A percentile compares a stretch with the other conserved stretches of the same genome.
phyloP scores from a whole-genome alignment of 2,888 invertebrate species.

The Rosalia funebris region DNA sequence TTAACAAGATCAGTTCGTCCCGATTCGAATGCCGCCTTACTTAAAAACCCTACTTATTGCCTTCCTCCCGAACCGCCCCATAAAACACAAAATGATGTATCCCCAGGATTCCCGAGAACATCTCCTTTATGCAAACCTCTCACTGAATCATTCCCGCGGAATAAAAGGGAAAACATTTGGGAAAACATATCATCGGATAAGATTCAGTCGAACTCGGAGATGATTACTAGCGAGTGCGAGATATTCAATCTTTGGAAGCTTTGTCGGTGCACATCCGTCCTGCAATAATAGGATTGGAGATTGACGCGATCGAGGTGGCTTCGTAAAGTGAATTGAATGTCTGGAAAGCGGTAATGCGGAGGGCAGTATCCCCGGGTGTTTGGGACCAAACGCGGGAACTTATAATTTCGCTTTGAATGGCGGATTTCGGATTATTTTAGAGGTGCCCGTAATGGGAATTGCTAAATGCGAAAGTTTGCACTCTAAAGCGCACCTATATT shows the following conservation, averaged over 20 bases:
- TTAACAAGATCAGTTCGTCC: background rate
- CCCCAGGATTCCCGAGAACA: constrained; percentile 3
- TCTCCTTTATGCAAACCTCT: constrained; percentile 21
- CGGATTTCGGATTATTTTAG: no score
- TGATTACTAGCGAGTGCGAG: constrained; percentile 45
- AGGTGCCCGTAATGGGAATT: no score
- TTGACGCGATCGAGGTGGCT: constrained; percentile 52
- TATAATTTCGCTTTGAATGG: no score
- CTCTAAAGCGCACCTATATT: no score
- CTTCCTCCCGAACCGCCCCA: background rate
- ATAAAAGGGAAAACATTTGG: constrained; percentile 39
- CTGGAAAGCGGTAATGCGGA: constrained; percentile 48
- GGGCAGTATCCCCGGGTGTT: no score
- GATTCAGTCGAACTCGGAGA: constrained; percentile 40
- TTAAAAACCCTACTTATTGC: constrained; percentile 12
- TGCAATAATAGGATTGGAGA: constrained; percentile 53
- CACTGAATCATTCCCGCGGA: constrained; percentile 25
- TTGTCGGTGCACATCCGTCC: constrained; percentile 52
- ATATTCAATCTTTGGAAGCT: constrained; percentile 50
- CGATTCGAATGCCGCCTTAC: background rate
- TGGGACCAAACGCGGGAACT: no score
- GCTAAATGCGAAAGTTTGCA: no score
- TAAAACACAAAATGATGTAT: constrained; percentile 17
- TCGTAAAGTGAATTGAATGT: constrained; percentile 53
- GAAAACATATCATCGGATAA: constrained; percentile 40